These are phyloP conservation scores for Meleagris gallopavo DNA, from an alignment of 2,113 vertebrate species.

Conservation along the genomic window DNA sequence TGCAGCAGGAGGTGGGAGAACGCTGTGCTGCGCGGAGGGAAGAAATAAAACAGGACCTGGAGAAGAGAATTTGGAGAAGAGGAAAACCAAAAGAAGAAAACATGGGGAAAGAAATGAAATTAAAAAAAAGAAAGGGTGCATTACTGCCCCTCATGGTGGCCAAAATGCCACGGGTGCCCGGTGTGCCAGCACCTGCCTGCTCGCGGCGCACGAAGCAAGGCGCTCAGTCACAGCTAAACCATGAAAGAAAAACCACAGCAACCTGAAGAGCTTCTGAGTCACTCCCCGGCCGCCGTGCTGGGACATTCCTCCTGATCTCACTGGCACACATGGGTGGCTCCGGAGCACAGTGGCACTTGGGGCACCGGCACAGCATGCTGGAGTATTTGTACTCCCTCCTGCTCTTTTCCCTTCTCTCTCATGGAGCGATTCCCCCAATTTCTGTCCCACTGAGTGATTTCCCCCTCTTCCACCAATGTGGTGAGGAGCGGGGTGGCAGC, in stretches of 20 bases:
- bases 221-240: slow-evolving; percentile 82
- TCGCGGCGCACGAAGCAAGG: slow-evolving; percentile 76
- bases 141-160: background rate
- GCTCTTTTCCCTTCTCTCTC: background rate
- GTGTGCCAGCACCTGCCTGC: slow-evolving; percentile 78
- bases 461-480: accelerated
- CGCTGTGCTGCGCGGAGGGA: background rate
- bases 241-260: slow-evolving; percentile 85
- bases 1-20: background rate
- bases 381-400: background rate
- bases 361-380: accelerated
- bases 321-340: slow-evolving; percentile 75
- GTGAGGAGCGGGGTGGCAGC: accelerated
- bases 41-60: background rate
- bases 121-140: background rate
- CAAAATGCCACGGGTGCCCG: background rate
- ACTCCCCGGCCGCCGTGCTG: slow-evolving; percentile 53
- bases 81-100: background rate
- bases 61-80: background rate
- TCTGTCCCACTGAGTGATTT: accelerated
- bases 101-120: too few relatives aligned
- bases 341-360: slow-evolving; percentile 24
- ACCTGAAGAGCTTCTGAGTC: slow-evolving; percentile 82
- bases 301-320: slow-evolving; percentile 72
- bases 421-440: background rate